phyloP scores from a whole-genome alignment of 1,140 invertebrate genomes.

The Listronotus oregonensis region DNA sequence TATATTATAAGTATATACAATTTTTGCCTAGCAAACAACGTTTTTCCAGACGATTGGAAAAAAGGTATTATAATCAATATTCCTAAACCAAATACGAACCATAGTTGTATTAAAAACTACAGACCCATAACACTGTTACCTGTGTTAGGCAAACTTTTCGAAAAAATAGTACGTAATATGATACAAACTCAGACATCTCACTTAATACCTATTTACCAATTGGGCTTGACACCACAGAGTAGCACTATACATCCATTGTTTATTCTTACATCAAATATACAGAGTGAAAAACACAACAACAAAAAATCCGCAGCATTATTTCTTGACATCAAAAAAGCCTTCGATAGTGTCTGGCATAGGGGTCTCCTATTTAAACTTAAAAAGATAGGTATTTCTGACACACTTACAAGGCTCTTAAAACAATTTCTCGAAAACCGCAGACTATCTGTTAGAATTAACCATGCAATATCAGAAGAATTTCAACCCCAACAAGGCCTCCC shows the following conservation, averaged over 20 bases:
- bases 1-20: too few species aligned
- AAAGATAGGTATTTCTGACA: too few species aligned
- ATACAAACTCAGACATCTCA: neutral
- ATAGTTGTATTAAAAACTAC: too few species aligned
- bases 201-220: neutral
- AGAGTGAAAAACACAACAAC: neutral
- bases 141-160: constrained; percentile 1
- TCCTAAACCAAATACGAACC: too few species aligned
- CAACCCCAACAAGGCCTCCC: neutral
- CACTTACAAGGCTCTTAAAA: neutral
- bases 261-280: constrained; percentile 5
- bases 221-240: constrained; percentile 2
- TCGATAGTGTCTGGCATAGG: constrained; percentile 5
- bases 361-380: too few species aligned
- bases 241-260: constrained; percentile 10
- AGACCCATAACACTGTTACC: neutral
- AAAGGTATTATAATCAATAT: too few species aligned
- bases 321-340: neutral
- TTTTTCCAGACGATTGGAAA: too few species aligned
- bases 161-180: neutral
- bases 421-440: neutral
- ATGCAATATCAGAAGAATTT: neutral
- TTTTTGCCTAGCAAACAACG: too few species aligned
- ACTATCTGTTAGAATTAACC: neutral
- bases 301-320: constrained; percentile 8